Conservation (phyloP, 2,797 vertebrate genomes). For the Discoglossus pictus region DNA sequence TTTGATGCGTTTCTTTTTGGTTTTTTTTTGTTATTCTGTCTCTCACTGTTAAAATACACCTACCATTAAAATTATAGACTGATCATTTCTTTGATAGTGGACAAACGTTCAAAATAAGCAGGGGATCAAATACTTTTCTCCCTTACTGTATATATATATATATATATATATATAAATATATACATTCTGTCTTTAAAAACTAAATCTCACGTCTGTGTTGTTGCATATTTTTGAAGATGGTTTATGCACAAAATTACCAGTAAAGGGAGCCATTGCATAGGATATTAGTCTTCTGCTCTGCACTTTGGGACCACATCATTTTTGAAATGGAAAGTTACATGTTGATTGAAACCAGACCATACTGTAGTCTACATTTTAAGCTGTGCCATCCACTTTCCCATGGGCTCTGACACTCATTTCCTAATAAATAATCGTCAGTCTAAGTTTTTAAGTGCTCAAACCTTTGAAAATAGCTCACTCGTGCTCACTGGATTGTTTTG, state of each 20-base stretch:
- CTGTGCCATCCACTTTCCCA: constrained; percentile 41
- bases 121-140: too few relatives aligned
- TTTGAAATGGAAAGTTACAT: constrained; percentile 18
- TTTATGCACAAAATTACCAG: constrained; percentile 55
- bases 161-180: too few relatives aligned
- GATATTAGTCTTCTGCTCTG: background rate
- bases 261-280: constrained; percentile 65
- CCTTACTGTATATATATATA: too few relatives aligned
- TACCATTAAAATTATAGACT: too few relatives aligned
- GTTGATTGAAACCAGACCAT: constrained; percentile 46
- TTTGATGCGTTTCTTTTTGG: too few relatives aligned
- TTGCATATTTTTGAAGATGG: too few relatives aligned
- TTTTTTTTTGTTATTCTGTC: too few relatives aligned
- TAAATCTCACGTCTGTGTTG: too few relatives aligned
- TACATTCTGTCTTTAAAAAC: too few relatives aligned
- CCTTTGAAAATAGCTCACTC: constrained; percentile 19
- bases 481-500: constrained; percentile 19
- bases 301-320: background rate
- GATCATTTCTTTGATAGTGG: too few relatives aligned
- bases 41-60: too few relatives aligned
- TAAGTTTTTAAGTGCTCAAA: constrained; percentile 20
- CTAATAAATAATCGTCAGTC: constrained; percentile 38
- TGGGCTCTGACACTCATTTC: constrained; percentile 27
- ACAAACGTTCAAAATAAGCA: too few relatives aligned
- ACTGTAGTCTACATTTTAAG: constrained; percentile 5